Evolutionary conservation across 2,113 vertebrate species (phyloP), one percentile per base, ranked within the genome.

Genomic region (Myrmophylax atrothorax): DNA sequence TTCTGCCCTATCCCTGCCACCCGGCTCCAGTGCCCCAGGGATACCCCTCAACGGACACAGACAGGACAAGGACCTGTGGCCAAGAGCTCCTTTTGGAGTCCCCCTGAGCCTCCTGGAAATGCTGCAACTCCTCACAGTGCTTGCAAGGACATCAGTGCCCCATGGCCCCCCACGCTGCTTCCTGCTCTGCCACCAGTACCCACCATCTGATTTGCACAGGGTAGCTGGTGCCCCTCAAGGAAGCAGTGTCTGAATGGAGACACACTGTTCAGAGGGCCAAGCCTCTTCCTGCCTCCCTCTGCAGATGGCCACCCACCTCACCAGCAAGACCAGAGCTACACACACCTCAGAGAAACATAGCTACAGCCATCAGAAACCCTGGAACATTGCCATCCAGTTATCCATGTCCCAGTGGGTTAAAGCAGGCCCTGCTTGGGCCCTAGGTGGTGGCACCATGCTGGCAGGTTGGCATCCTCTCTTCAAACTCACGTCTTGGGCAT

Each of bases 381-480:
- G 25, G 22, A 49, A 38, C 11, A 10, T 7, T 18, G 22, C 42
- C 2, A 0, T 31, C 67, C 2, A 1, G 24, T 52, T 42, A 59
- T 10, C 56, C 37, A 3, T 0, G 0, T 52, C 38, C 10, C 47
- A 24, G 4, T 1, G 0, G 28, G 35, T 29, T 74, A 49, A 29
- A 82, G 14, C 37, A 73, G 9, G 3, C 31, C 42, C 18, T 3
- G 18, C 4, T 2, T 2, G 1, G 18, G 29, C 53, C 44, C 26
- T 29, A 19, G 63, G 2, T 1, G 6, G 49, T 8, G 4, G 37
- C 3, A 20, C 29, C 14, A 4, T 0, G 1, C 19, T 5, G 7
- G 23, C 33, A 64, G 28, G 24, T 3, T 73, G 55, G 64, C 37
- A 46, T 10, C 66, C 25, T 24, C 42, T 37, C 78, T 70, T 47